Percentiles rank a stretch among this genome's conserved stretches.
These are phyloP conservation scores for Cardiocondyla obscurior DNA, from an alignment of 1,140 invertebrate genomes.

Conservation along the genomic window DNA sequence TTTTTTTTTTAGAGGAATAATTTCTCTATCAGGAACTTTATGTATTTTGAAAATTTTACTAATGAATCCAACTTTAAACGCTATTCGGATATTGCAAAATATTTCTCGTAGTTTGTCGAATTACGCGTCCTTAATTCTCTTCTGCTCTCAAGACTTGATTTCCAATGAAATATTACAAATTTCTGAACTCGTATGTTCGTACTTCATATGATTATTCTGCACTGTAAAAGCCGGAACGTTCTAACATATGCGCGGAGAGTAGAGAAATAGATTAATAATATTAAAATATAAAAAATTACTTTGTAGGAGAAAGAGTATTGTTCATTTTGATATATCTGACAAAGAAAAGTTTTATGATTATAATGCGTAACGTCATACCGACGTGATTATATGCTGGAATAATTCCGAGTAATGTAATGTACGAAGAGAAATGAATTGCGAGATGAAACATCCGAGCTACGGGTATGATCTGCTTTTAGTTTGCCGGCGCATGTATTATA, in stretches of 20 bases:
- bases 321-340: slow-evolving; percentile 22
- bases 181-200: neutral
- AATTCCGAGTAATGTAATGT: slow-evolving; percentile 48
- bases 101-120: neutral
- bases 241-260: neutral
- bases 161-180: slow-evolving; percentile 16
- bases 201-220: slow-evolving; percentile 15
- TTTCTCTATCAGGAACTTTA: neutral
- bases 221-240: neutral
- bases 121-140: neutral
- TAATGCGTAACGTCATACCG: slow-evolving; percentile 30
- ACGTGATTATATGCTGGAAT: slow-evolving; percentile 52
- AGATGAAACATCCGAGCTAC: slow-evolving; percentile 42
- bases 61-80: neutral
- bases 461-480: slow-evolving; percentile 32
- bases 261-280: slow-evolving; percentile 31
- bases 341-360: slow-evolving; percentile 50
- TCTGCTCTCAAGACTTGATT: neutral
- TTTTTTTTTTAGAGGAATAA: too few species aligned
- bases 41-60: neutral
- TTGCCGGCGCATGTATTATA: slow-evolving; percentile 22
- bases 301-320: slow-evolving; percentile 35
- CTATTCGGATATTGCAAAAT: neutral
- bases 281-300: slow-evolving; percentile 45
- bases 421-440: slow-evolving; percentile 51